Evolutionary conservation across 30 jellyfish, hydroid and myxozoan species (phyloP).

Genomic region (Turritopsis dohrnii): DNA sequence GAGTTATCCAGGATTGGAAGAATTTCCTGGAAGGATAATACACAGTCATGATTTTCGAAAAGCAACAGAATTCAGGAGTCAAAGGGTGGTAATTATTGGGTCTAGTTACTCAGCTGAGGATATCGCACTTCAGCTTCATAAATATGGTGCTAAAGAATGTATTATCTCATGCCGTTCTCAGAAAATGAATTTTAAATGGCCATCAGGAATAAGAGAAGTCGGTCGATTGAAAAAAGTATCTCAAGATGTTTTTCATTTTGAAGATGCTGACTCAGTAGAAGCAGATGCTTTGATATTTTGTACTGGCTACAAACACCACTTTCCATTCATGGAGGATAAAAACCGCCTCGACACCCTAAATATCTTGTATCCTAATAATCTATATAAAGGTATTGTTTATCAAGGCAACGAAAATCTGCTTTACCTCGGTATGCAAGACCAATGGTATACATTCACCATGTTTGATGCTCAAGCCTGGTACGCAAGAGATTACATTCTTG

Average conservation of each 20-base stretch:
- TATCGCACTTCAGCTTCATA: slow-evolving; percentile 52
- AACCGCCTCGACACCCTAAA: slow-evolving; percentile 37
- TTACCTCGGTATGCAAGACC: slow-evolving; percentile 72
- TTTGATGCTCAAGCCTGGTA: slow-evolving; percentile 70
- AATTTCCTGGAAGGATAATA: slow-evolving; percentile 58
- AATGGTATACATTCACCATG: slow-evolving; percentile 59
- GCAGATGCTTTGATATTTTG: slow-evolving; percentile 70
- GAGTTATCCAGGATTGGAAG: slow-evolving; percentile 46
- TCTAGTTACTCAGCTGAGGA: slow-evolving; percentile 75
- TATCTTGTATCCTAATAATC: slow-evolving; percentile 34
- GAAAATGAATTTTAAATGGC: slow-evolving; percentile 80
- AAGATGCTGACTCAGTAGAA: slow-evolving; percentile 46
- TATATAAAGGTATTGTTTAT: slow-evolving; percentile 64
- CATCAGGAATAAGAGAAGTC: slow-evolving; percentile 35
- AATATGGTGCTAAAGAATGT: slow-evolving; percentile 60
- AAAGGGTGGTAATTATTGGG: slow-evolving; percentile 47
- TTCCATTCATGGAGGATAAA: slow-evolving; percentile 51
- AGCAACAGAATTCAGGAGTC: slow-evolving; percentile 35
- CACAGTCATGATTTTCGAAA: slow-evolving; percentile 74
- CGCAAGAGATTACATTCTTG: slow-evolving; percentile 20
- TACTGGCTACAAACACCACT: slow-evolving; percentile 68
- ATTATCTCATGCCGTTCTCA: slow-evolving; percentile 47
- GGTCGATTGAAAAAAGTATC: slow-evolving; percentile 37
- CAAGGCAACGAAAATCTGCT: slow-evolving; percentile 18
- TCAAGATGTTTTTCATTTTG: slow-evolving; percentile 29